Evolutionary conservation across 2,888 invertebrate species (phyloP), one percentile per base, ranked within the genome.

Genomic region (Drosophila falleni): DNA sequence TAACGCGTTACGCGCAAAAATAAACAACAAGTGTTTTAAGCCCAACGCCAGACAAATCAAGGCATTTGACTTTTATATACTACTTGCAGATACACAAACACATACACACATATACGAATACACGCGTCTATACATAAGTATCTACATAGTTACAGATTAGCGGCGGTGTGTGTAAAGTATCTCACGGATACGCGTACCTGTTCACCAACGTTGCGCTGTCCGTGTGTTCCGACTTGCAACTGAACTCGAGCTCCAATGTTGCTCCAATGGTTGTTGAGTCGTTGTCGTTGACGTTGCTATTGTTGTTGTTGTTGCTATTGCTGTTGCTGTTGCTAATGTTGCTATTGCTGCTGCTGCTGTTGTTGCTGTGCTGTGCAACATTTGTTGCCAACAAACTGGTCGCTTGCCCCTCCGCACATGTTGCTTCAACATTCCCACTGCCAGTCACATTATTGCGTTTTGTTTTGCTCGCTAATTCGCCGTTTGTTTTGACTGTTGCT

Each of bases 171-270:
- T 71, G 39, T 49, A 59, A 68, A 51, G 44, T 62, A 62, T 63
- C 46, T 68, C 37, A 66, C 70, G 62, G 41, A 53, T 72, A 74
- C 89, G 91, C 91, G 91, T 91, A 92, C 92, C 92, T 92, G 91
- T 89, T 87, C 81, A 75, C 71, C 71, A 81, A 78, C 80, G 90
- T 83, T 85, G 89, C 87, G 90, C 89, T 89, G 87, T 90, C 91
- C 91, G 91, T 90, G 91, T 89, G 87, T 90, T 90, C 91, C 91
- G 91, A 91, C 88, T 91, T 91, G 91, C 92, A 90, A 92, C 91
- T 91, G 90, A 90, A 81, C 74, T 82, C 83, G 69, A 78, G 73
- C 74, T 82, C 78, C 78, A 69, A 69, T 72, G 66, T 76, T 77
- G 76, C 76, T 66, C 55, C 69, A 70, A 71, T 63, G 66, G 55